Conservation (phyloP, 2,888 invertebrate species). For the Polydrusus pterygomalis region DNA sequence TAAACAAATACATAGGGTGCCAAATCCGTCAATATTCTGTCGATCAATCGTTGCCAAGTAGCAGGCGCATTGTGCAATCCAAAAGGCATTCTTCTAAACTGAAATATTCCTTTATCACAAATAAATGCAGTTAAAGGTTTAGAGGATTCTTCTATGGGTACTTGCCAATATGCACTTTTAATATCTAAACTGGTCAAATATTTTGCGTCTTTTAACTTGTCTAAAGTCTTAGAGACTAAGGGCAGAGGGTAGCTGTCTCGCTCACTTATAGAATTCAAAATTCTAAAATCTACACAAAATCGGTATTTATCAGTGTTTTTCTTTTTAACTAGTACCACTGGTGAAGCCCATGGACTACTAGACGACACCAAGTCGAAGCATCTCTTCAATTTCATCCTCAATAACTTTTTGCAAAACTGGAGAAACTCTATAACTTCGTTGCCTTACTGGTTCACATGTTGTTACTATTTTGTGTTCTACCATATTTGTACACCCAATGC, state of each 20-base stretch:
- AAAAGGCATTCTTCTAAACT: slow-evolving; percentile 64
- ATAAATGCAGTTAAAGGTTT: slow-evolving; percentile 63
- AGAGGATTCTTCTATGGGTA: slow-evolving; percentile 55
- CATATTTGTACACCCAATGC: slow-evolving; percentile 27
- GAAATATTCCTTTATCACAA: slow-evolving; percentile 60
- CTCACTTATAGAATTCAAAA: slow-evolving; percentile 61
- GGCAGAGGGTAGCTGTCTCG: slow-evolving; percentile 64
- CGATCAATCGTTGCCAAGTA: slow-evolving; percentile 62
- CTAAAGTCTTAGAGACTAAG: slow-evolving; percentile 61
- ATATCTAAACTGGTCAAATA: slow-evolving; percentile 62
- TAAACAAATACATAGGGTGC: slow-evolving; percentile 58
- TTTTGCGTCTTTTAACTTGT: slow-evolving; percentile 60
- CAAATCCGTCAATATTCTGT: slow-evolving; percentile 58
- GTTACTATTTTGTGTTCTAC: slow-evolving; percentile 26
- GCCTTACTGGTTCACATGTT: slow-evolving; percentile 36
- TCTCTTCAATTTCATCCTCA: slow-evolving; percentile 62
- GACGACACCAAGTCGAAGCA: slow-evolving; percentile 60
- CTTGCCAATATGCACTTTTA: too few relatives aligned
- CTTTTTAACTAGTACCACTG: slow-evolving; percentile 59
- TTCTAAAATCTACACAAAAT: slow-evolving; percentile 63
- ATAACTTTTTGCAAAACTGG: slow-evolving; percentile 36
- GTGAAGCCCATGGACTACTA: slow-evolving; percentile 59
- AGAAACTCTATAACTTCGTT: slow-evolving; percentile 43
- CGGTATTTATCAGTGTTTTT: slow-evolving; percentile 57
- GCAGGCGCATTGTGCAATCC: slow-evolving; percentile 62